Base-by-base conservation (phyloP, 2,888 invertebrate species). In the Stomorhina lunata region DNA sequence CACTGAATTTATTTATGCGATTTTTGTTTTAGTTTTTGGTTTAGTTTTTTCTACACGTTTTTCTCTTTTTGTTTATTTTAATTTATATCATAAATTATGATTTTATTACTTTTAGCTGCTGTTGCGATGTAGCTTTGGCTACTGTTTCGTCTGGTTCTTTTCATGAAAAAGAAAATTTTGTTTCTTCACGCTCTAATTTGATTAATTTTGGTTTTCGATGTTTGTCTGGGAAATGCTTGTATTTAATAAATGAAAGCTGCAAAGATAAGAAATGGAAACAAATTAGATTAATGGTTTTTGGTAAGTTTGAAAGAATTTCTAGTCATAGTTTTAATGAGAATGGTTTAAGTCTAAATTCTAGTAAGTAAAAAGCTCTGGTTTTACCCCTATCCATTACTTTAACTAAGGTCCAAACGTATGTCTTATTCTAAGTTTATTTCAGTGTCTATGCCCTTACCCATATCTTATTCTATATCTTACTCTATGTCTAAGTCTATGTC, bases 1-100 rank as follows among this genome's bases (percentile, higher is more conserved):
- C n/a, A 15, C 43, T 15, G 15, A n/a, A 43, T 61, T 17, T 29
- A 78, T 71, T 57, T 72, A 45, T 63, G 32, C 55, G 75, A 53
- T 66, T 57, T 80, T 84, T 82, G 17, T 84, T 85, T 84, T n/a
- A n/a, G n/a, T n/a, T 75, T 57, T 73, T 84, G 79, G 32, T 84
- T 85, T 84, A 75, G 84, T 86, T 84, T 53, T 66, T 43, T 34
- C 37, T 84, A 22, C 50, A 10, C 45, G 43, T 71, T 22, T 34
- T 15, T 27, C n/a, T 2, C 9, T 27, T 40, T 25, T 1, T 34
- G 20, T 12, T 43, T 20, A 84, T 85, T 29, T 88, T 88, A 88
- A 89, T 88, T 88, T 88, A 89, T 87, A 88, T 85, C 87, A 88
- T 89, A 87, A 88, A 89, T 88, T 88, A 86, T 87, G 87, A 75